Conservation (phyloP, 2,113 vertebrate genomes). For the Apteryx mantelli region DNA sequence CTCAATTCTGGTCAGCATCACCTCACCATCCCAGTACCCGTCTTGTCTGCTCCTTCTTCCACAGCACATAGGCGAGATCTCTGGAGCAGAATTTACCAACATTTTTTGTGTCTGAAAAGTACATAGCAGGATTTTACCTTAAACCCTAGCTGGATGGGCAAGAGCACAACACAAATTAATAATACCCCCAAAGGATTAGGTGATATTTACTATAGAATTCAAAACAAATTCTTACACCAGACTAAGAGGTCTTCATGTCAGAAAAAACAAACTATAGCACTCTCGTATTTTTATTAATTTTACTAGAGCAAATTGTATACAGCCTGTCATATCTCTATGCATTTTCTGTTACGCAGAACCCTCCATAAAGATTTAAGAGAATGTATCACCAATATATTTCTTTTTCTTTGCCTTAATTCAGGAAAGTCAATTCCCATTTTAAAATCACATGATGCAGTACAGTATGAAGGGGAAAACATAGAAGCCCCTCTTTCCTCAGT, state of each 20-base stretch:
- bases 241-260: background rate
- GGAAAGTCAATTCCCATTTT: background rate
- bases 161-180: background rate
- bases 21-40: background rate
- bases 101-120: background rate
- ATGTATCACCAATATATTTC: background rate
- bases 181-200: background rate
- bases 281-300: background rate
- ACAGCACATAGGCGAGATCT: background rate
- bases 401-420: background rate
- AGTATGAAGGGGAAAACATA: background rate
- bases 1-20: rapidly evolving
- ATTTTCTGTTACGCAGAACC: background rate
- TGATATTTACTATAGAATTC: background rate
- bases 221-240: background rate
- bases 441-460: background rate
- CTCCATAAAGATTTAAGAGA: background rate
- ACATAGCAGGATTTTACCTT: background rate
- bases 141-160: background rate
- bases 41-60: background rate
- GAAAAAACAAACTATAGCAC: background rate
- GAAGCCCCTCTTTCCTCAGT: background rate
- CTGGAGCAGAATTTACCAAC: background rate
- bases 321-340: background rate
- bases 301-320: background rate